Base-by-base conservation (phyloP, 2,797 vertebrate genomes). In the Sebastes iracundus region DNA sequence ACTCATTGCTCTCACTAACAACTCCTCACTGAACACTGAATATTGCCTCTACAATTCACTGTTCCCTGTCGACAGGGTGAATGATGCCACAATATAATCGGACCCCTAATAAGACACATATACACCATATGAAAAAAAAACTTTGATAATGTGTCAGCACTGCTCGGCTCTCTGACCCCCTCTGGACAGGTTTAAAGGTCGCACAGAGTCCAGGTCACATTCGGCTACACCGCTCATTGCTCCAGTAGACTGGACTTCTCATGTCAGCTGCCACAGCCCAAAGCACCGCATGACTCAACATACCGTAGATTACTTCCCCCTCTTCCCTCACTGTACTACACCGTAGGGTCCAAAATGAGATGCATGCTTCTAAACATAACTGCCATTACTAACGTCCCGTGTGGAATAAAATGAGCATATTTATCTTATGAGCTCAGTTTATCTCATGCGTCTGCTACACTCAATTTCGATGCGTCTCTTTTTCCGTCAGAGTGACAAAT, bases 121-220 rank as follows among this genome's bases (percentile, higher is more conserved):
- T 7, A 11, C 20, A 66, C 10, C 16, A 63, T 16, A 5, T 46
- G 22, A n/a, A 9, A 53, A 49, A 68, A 52, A 52, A 46, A 49
- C 42, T 0, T 10, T 52, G 14, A 63, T 58, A 58, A 66, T 56
- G 72, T 79, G 75, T 78, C 80, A 70, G 63, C 60, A 33, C 20
- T 3, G 12, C 38, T 72, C 25, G 69, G 72, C 75, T 80, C 56
- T 75, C 64, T 79, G 72, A 81, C 85, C 85, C 59, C 72, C 56
- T 62, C 23, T 62, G 75, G 90, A 67, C 35, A 79, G 75, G 78
- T 82, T 93, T 74, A 87, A 87, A 91, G 88, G 87, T 79, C 75
- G 20, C 23, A 13, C 35, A 66, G 66, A 66, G 68, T 83, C 22
- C 28, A 33, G 85, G 75, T 92, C 88, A 82, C 63, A 46, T 81